These are phyloP conservation scores for Myotis brandtii DNA, from an alignment of 2,113 vertebrate species.

Conservation along the genomic window DNA sequence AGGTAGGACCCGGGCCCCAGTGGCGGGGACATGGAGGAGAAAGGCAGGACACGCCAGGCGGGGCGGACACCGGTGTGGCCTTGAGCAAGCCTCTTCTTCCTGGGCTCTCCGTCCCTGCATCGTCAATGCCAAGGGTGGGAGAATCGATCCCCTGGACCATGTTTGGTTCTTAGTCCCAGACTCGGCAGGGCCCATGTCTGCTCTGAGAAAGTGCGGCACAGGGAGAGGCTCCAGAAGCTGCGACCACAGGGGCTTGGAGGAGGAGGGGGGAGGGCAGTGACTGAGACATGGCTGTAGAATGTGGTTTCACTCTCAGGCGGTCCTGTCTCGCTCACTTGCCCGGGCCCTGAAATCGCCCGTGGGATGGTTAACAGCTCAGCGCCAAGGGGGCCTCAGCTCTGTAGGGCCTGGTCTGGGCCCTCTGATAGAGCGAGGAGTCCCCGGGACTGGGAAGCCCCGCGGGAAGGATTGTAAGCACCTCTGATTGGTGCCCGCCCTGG, in stretches of 20 bases:
- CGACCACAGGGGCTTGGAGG: too few species aligned
- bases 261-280: not conserved
- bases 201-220: not conserved
- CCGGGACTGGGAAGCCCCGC: not conserved
- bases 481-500: fast-evolving
- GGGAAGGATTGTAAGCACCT: not conserved
- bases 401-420: too few species aligned
- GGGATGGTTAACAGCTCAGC: not conserved
- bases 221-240: too few species aligned
- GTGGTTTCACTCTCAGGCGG: not conserved
- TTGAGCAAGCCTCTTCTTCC: not conserved
- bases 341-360: not conserved
- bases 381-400: not conserved
- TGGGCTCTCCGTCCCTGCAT: not conserved
- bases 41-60: not conserved
- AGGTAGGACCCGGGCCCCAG: conserved; percentile 82
- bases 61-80: not conserved
- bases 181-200: not conserved
- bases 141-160: not conserved
- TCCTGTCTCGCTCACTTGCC: not conserved
- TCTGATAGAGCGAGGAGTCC: too few species aligned
- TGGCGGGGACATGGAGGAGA: too few species aligned
- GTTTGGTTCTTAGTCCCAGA: not conserved
- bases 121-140: not conserved
- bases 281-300: not conserved